phyloP scores from a whole-genome alignment of 2,797 vertebrate genomes.

The Falco columbarius region DNA sequence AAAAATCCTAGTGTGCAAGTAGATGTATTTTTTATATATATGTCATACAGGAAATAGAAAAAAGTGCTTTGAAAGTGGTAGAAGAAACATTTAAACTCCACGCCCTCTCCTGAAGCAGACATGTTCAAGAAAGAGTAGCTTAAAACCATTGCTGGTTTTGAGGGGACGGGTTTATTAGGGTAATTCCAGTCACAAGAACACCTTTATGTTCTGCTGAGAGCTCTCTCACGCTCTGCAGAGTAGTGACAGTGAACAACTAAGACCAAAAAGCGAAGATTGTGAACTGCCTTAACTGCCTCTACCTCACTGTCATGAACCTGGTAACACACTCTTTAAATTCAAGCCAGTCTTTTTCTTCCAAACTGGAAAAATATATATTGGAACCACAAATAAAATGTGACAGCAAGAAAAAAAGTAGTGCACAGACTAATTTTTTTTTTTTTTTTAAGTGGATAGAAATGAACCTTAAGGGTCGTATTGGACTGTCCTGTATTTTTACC shows the following conservation, averaged over 20 bases:
- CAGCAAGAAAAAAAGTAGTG: neutral
- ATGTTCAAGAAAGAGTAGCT: neutral
- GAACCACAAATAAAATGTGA: neutral
- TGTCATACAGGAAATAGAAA: neutral
- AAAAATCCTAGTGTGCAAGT: neutral
- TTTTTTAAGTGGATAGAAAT: neutral
- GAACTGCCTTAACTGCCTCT: neutral
- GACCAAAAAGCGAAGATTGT: neutral
- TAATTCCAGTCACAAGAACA: neutral
- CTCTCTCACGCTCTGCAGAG: neutral
- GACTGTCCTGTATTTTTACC: constrained; percentile 23
- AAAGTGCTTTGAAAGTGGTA: neutral
- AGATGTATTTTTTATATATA: neutral
- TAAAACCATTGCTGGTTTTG: neutral
- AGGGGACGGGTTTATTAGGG: neutral
- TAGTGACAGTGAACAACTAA: neutral
- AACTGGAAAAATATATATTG: neutral
- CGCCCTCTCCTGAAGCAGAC: neutral
- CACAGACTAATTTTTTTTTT: neutral
- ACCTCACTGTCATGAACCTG: neutral
- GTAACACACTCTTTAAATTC: neutral
- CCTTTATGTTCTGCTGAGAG: neutral
- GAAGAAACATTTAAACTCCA: neutral
- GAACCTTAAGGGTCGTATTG: neutral
- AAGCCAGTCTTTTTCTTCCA: neutral